A percentile compares a stretch with the other conserved stretches of the same genome.
Evolutionary conservation across 2,113 vertebrate genomes (phyloP).

Genomic region (Phalacrocorax aristotelis): DNA sequence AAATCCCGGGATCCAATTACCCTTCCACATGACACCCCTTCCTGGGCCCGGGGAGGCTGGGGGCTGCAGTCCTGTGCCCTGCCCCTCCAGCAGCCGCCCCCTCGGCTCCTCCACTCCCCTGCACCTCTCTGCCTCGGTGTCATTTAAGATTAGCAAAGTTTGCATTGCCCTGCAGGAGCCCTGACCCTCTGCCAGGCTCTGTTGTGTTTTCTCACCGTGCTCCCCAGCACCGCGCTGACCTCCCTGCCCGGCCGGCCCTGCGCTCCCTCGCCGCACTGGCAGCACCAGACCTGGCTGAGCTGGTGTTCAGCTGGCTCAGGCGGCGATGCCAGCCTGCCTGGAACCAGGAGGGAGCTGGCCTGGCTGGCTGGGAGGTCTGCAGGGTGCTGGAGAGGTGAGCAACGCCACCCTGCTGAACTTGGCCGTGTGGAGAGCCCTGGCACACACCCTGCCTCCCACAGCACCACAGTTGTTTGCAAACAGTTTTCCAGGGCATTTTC

Average conservation of each 20-base stretch:
- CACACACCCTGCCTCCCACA: not conserved
- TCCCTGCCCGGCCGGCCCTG: not conserved
- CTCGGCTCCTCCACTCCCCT: not conserved
- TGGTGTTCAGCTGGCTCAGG: not conserved
- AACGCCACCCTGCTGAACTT: fast-evolving
- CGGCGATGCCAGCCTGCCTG: not conserved
- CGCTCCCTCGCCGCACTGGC: not conserved
- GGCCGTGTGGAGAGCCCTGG: fast-evolving
- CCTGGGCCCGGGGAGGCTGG: not conserved
- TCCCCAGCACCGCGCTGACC: not conserved
- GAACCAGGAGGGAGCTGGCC: not conserved
- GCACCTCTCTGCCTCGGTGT: not conserved
- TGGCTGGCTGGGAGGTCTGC: fast-evolving
- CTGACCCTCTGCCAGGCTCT: not conserved
- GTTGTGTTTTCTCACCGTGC: not conserved
- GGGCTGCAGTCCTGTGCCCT: not conserved
- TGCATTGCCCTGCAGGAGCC: not conserved
- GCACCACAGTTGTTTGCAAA: not conserved
- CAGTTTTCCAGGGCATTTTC: not conserved
- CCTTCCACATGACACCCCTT: not conserved
- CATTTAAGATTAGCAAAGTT: conserved; percentile 14
- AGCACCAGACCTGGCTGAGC: fast-evolving
- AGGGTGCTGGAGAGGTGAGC: fast-evolving
- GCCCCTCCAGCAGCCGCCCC: not conserved
- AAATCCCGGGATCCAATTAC: conserved; percentile 59